These are phyloP conservation scores for Polydesmus complanatus DNA, from an alignment of 2,888 invertebrate species.

Conservation along the genomic window DNA sequence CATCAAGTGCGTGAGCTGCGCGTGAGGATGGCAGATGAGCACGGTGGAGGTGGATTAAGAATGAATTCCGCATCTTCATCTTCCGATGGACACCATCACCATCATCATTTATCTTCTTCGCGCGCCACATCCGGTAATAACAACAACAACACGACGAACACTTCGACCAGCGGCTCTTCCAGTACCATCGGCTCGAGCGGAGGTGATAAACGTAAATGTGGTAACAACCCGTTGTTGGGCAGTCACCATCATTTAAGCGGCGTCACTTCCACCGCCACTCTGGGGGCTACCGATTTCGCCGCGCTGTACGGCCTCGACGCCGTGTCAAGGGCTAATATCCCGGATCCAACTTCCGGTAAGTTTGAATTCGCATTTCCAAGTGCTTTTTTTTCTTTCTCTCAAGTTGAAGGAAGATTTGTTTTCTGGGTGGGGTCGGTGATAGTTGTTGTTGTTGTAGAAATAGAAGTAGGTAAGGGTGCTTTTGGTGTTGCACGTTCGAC, in stretches of 20 bases:
- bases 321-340: neutral
- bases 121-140: neutral
- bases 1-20: no score
- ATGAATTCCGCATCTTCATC: neutral
- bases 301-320: neutral
- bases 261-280: neutral
- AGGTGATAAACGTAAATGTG: neutral
- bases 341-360: slow-evolving; percentile 4
- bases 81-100: neutral
- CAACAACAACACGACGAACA: neutral
- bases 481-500: no score
- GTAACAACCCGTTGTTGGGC: neutral
- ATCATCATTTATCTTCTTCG: neutral
- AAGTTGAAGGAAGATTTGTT: no score
- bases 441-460: no score
- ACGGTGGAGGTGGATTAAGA: neutral
- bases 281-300: neutral
- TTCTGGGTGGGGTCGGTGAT: no score
- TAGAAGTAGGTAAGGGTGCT: no score
- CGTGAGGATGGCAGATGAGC: neutral
- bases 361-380: neutral
- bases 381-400: no score
- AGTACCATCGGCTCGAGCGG: neutral
- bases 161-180: neutral
- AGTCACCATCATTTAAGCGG: neutral